Percentiles rank a stretch among this genome's conserved stretches.
phyloP scores from a whole-genome alignment of 1,140 invertebrate genomes.

The Dreissena polymorpha region DNA sequence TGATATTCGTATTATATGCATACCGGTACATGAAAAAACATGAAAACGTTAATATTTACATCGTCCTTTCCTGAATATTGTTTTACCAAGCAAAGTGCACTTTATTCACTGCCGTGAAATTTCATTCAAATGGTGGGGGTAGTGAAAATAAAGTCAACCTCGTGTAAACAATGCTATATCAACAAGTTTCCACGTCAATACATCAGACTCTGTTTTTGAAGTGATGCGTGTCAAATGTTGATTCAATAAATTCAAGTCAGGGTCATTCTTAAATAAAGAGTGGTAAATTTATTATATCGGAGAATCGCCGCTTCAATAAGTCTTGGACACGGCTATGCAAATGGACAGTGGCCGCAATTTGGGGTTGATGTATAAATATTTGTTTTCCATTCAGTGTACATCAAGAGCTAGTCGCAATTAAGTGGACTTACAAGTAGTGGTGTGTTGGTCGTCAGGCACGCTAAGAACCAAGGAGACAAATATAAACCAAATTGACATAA shows the following conservation, averaged over 20 bases:
- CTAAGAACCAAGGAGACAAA: no score
- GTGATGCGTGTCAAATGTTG: not conserved
- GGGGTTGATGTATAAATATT: slow-evolving; percentile 38
- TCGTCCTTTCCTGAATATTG: slow-evolving; percentile 30
- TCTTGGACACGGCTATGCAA: no score
- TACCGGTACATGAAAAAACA: slow-evolving; percentile 6
- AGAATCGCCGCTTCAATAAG: no score
- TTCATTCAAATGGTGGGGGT: slow-evolving; percentile 33
- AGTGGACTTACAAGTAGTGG: no score
- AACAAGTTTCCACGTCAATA: slow-evolving; percentile 22
- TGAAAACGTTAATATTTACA: slow-evolving; percentile 35
- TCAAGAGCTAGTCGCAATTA: no score
- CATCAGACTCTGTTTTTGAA: slow-evolving; percentile 32
- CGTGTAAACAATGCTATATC: not conserved
- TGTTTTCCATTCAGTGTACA: slow-evolving; percentile 19
- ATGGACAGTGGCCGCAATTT: no score
- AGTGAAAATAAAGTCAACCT: slow-evolving; percentile 39
- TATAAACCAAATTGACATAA: no score
- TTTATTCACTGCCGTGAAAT: slow-evolving; percentile 17
- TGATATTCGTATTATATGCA: slow-evolving; percentile 9
- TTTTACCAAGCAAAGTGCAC: slow-evolving; percentile 31
- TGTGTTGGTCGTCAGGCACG: no score
- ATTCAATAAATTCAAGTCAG: slow-evolving; percentile 29
- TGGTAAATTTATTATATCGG: slow-evolving; percentile 21
- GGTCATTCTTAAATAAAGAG: slow-evolving; percentile 35